Conservation (phyloP, 2,888 invertebrate genomes). For the Agonum fuliginosum region DNA sequence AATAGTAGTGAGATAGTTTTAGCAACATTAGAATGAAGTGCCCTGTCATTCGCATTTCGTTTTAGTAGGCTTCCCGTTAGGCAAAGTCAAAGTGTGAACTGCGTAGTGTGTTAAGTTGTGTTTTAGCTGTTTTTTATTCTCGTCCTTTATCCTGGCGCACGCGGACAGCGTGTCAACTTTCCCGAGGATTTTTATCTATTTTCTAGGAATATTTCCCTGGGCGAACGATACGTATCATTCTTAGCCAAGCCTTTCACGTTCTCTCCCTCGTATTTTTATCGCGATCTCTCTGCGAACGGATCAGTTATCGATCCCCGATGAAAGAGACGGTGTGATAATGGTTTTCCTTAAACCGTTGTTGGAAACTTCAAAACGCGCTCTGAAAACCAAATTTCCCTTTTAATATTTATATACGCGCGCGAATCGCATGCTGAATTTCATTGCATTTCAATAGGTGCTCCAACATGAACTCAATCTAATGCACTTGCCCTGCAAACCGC, state of each 20-base stretch:
- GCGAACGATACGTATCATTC: conserved; percentile 50
- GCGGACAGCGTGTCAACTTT: conserved; percentile 56
- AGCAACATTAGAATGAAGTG: too few species aligned
- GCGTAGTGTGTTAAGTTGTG: conserved; percentile 1
- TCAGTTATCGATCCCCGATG: conserved; percentile 57
- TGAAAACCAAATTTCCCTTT: conserved; percentile 60
- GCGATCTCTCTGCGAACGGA: conserved; percentile 41
- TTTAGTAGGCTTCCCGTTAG: neutral
- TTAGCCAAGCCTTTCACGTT: conserved; percentile 35
- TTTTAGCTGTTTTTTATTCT: conserved; percentile 50
- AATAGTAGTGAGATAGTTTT: too few species aligned
- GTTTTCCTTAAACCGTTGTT: conserved; percentile 59
- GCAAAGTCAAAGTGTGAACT: too few species aligned
- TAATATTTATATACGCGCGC: conserved; percentile 59
- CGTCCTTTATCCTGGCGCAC: conserved; percentile 49
- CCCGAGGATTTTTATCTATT: conserved; percentile 53
- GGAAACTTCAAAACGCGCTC: conserved; percentile 59
- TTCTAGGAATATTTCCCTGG: conserved; percentile 56
- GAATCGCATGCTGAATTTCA: conserved; percentile 58
- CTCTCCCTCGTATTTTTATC: conserved; percentile 45
- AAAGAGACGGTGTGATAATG: conserved; percentile 59
- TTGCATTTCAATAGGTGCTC: conserved; percentile 57
- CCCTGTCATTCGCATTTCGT: neutral
- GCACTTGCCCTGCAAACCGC: conserved; percentile 27
- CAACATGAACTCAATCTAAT: conserved; percentile 54